A percentile compares a stretch with the other conserved stretches of the same genome.
These are phyloP conservation scores for Xiphydria camelus DNA, from an alignment of 2,888 invertebrate genomes.

Conservation along the genomic window DNA sequence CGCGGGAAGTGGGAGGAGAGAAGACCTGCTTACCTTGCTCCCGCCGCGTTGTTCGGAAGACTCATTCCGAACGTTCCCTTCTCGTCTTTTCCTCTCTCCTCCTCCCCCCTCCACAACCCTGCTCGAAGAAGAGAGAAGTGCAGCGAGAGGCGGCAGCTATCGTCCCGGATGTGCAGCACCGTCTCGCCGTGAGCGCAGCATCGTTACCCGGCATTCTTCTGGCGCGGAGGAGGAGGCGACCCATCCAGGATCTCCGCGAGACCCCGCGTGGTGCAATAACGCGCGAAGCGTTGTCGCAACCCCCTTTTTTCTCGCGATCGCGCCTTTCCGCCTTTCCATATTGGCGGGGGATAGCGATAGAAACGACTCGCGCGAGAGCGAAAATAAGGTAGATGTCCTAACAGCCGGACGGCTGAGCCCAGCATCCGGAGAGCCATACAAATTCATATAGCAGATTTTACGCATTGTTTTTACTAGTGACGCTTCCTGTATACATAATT, in stretches of 20 bases:
- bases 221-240: conserved; percentile 3
- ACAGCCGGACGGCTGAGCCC: no score
- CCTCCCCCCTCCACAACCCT: not conserved
- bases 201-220: conserved; percentile 17
- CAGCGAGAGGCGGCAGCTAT: conserved; percentile 11
- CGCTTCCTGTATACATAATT: no score
- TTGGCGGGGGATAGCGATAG: not conserved
- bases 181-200: conserved; percentile 20
- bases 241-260: conserved; percentile 10
- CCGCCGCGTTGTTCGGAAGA: conserved; percentile 36
- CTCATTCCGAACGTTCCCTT: conserved; percentile 49
- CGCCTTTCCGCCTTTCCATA: not conserved
- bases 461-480: no score
- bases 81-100: conserved; percentile 47
- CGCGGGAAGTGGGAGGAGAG: conserved; percentile 2
- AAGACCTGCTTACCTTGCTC: conserved; percentile 63
- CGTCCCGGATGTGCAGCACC: conserved; percentile 37
- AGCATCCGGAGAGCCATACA: no score
- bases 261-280: conserved; percentile 22
- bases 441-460: no score
- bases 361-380: not conserved
- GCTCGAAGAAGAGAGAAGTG: not conserved
- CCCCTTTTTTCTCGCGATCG: not conserved
- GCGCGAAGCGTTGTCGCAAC: conserved; percentile 13
- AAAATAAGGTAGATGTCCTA: no score